Conservation (phyloP, 2,888 invertebrate species). For the Deilephila elpenor region DNA sequence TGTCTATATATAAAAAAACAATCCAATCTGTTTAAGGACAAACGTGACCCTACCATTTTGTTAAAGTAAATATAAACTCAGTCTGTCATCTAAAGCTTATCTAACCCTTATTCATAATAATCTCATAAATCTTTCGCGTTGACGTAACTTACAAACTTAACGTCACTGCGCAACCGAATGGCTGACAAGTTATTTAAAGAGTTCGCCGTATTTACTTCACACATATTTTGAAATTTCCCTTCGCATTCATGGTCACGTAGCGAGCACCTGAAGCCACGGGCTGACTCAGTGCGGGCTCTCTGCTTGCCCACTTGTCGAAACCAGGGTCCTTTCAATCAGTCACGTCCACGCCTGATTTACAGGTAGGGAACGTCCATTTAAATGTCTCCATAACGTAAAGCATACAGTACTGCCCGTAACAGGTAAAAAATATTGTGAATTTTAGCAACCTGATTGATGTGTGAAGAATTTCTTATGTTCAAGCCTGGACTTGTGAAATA, state of each 20-base stretch:
- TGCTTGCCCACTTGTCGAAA: conserved; percentile 40
- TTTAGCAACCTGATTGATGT: conserved; percentile 18
- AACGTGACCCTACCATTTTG: background rate
- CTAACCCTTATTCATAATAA: conserved; percentile 12
- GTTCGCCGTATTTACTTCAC: conserved; percentile 10
- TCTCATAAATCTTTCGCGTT: conserved; percentile 16
- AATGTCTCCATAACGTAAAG: background rate
- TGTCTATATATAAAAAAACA: background rate
- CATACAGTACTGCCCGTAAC: background rate
- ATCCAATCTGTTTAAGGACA: background rate
- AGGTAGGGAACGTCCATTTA: conserved; percentile 7
- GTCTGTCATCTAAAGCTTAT: conserved; percentile 14
- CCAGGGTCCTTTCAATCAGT: conserved; percentile 35
- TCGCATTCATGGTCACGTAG: conserved; percentile 56
- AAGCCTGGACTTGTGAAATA: conserved; percentile 6
- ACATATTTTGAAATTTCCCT: background rate
- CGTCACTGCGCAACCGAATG: background rate
- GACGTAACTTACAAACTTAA: conserved; percentile 14
- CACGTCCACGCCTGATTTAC: conserved; percentile 39
- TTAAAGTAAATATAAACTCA: conserved; percentile 6
- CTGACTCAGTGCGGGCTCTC: conserved; percentile 44
- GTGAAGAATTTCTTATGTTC: conserved; percentile 1
- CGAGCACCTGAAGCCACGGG: conserved; percentile 41
- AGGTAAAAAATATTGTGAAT: conserved; percentile 12
- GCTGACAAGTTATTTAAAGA: conserved; percentile 22